Evolutionary conservation across 2,113 vertebrate species (phyloP).

Genomic region (Scophthalmus maximus): DNA sequence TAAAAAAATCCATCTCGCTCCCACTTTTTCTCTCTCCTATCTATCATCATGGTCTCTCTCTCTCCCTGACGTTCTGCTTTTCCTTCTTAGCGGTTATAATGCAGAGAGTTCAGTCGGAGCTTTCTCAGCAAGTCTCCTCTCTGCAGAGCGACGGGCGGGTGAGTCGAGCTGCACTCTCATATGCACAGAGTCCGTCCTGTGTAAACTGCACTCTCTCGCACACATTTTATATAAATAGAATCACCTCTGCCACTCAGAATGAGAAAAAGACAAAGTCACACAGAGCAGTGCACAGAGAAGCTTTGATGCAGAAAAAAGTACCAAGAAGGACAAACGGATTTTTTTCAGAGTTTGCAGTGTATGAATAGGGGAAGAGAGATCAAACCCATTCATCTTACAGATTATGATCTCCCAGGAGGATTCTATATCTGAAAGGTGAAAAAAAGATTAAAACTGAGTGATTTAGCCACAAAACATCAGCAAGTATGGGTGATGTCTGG

Average conservation of each 20-base stretch:
- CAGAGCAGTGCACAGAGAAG: neutral
- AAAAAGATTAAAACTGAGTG: neutral
- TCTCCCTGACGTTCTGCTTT: neutral
- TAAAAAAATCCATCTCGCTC: neutral
- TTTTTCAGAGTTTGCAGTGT: neutral
- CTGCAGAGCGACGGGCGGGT: slow-evolving; percentile 93
- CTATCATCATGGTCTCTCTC: neutral
- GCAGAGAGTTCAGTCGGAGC: slow-evolving; percentile 92
- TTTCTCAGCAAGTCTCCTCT: slow-evolving; percentile 92
- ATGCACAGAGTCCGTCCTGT: slow-evolving; percentile 17
- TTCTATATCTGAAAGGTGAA: neutral
- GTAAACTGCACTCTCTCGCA: neutral
- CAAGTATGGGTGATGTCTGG: neutral
- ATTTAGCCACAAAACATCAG: neutral
- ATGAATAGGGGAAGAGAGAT: neutral
- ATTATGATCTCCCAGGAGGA: neutral
- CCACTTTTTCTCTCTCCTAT: neutral
- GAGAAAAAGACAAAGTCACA: slow-evolving; percentile 9
- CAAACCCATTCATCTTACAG: neutral
- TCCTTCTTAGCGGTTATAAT: slow-evolving; percentile 85
- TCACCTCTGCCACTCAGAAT: neutral
- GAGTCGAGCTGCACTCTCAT: slow-evolving; percentile 58
- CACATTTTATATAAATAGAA: slow-evolving; percentile 42
- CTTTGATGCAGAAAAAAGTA: neutral
- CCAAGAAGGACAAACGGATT: neutral